Conservation (phyloP, 2,113 vertebrate genomes). For the Anoura caudifer region DNA sequence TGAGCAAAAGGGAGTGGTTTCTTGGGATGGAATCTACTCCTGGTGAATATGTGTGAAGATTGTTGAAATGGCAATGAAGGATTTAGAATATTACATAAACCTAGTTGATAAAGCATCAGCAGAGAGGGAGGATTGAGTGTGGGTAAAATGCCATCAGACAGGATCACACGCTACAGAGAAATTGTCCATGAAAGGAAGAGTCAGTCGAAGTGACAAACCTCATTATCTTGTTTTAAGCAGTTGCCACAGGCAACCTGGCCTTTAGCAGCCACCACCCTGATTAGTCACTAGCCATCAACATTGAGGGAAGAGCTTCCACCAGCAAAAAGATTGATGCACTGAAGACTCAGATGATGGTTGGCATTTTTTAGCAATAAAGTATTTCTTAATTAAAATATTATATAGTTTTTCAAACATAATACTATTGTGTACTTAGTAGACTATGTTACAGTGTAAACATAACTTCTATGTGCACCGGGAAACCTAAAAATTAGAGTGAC, state of each 20-base stretch:
- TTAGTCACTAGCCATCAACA: not conserved
- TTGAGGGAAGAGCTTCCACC: not conserved
- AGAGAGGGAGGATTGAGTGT: not conserved
- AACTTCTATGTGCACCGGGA: not conserved
- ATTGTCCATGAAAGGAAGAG: not conserved
- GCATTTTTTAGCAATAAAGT: not conserved
- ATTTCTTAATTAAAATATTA: not conserved
- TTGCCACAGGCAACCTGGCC: not conserved
- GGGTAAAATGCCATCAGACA: not conserved
- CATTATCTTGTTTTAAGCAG: not conserved
- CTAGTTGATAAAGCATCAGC: not conserved
- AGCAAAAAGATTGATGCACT: not conserved
- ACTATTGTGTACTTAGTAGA: not conserved
- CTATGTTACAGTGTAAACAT: not conserved
- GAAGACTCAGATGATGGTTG: not conserved
- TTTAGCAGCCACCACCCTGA: not conserved
- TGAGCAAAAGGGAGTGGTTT: not conserved
- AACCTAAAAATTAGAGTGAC: not conserved
- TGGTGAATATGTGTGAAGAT: not conserved
- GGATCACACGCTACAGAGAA: not conserved
- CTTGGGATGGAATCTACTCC: not conserved
- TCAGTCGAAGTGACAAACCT: not conserved
- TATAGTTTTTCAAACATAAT: not conserved
- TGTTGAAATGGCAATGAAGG: not conserved
- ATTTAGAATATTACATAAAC: not conserved